A percentile compares a stretch with the other conserved stretches of the same genome.
Evolutionary conservation across 1,140 invertebrate species (phyloP).

Genomic region (Macrosteles quadrilineatus): DNA sequence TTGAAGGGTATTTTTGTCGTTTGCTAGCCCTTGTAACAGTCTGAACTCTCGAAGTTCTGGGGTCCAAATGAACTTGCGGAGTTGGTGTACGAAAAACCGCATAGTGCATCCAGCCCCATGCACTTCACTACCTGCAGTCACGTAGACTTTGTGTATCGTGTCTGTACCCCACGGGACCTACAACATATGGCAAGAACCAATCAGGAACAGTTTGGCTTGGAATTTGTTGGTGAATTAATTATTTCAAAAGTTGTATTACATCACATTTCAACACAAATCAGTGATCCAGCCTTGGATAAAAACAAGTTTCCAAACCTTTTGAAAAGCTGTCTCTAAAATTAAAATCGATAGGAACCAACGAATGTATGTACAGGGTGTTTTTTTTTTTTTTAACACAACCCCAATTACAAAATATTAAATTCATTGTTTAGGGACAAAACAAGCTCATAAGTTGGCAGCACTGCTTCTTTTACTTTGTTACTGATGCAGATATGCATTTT

Average conservation of each 20-base stretch:
- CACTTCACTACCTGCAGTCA: conserved; percentile 9
- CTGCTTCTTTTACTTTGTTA: too few species aligned
- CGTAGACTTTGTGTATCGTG: neutral
- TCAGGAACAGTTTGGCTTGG: too few species aligned
- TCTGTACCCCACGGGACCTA: neutral
- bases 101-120: conserved; percentile 12
- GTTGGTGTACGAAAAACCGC: conserved; percentile 32
- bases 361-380: too few species aligned
- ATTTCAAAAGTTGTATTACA: neutral
- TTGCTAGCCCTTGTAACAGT: conserved; percentile 29
- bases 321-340: too few species aligned
- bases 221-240: neutral
- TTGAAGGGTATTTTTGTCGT: conserved; percentile 24
- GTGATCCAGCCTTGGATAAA: neutral
- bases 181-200: neutral
- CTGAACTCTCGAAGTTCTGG: conserved; percentile 22
- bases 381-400: too few species aligned
- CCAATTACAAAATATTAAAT: too few species aligned
- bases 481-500: too few species aligned
- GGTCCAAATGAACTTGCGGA: conserved; percentile 32
- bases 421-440: too few species aligned
- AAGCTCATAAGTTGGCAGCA: too few species aligned
- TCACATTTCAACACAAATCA: neutral
- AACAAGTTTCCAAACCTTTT: neutral
- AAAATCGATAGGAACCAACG: too few species aligned